These are phyloP conservation scores for Ophiothrix spiculata DNA, from an alignment of 35 echinoderm and acorn worm genomes.

Conservation along the genomic window DNA sequence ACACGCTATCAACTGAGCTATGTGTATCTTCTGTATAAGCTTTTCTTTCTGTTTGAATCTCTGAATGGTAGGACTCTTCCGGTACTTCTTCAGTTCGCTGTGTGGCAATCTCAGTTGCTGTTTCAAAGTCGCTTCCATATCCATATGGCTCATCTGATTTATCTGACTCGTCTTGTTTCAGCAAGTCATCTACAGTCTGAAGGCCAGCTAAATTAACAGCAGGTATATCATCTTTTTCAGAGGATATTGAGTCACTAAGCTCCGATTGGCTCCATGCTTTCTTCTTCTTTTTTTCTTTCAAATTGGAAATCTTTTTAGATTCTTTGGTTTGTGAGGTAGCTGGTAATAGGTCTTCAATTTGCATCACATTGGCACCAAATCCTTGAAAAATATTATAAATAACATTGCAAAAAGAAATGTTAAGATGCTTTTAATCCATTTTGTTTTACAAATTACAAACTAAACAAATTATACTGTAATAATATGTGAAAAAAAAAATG, in stretches of 20 bases:
- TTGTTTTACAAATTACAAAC: too few relatives aligned
- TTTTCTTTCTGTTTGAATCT: neutral
- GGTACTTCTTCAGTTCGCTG: slow-evolving; percentile 9
- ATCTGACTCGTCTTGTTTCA: neutral
- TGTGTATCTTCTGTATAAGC: slow-evolving; percentile 20
- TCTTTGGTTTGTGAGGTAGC: neutral
- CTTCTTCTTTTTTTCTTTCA: neutral
- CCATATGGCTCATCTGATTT: neutral
- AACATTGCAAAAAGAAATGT: too few relatives aligned
- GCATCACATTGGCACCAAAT: slow-evolving; percentile 13
- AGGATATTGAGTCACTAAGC: neutral
- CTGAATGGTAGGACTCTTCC: neutral
- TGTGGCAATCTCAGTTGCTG: slow-evolving; percentile 25
- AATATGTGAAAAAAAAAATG: too few relatives aligned
- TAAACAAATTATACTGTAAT: too few relatives aligned
- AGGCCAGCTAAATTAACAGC: neutral
- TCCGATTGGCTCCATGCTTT: neutral
- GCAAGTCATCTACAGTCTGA: slow-evolving; percentile 27
- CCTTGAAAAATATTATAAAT: slow-evolving; percentile 14
- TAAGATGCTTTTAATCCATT: too few relatives aligned
- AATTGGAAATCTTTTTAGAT: neutral
- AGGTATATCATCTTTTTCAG: neutral
- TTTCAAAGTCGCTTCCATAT: slow-evolving; percentile 21
- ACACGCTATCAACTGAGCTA: neutral
- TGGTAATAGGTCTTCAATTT: slow-evolving; percentile 21